phyloP scores from a whole-genome alignment of 2,888 invertebrate species.

The Eilema depressum region DNA sequence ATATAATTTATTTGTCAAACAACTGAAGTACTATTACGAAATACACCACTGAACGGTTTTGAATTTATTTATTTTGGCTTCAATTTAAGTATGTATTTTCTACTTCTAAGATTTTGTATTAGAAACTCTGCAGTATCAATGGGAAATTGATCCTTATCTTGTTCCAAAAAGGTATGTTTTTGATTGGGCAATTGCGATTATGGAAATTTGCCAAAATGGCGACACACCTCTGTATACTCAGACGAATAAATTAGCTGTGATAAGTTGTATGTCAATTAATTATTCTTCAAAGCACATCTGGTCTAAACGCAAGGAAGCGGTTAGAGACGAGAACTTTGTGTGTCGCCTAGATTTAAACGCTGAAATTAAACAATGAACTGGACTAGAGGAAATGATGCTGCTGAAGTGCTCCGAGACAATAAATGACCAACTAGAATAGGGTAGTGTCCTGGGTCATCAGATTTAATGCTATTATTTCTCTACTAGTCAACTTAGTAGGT shows the following conservation, averaged over 20 bases:
- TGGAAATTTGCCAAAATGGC: slow-evolving; percentile 82
- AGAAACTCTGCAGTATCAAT: slow-evolving; percentile 57
- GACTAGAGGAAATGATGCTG: slow-evolving; percentile 6
- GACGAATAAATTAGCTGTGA: slow-evolving; percentile 86
- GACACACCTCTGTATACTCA: slow-evolving; percentile 81
- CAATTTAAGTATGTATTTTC: slow-evolving; percentile 73
- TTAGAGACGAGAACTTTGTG: slow-evolving; percentile 59
- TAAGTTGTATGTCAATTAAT: slow-evolving; percentile 87
- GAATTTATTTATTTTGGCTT: slow-evolving; percentile 84
- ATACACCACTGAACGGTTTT: slow-evolving; percentile 71
- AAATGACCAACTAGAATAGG: background rate
- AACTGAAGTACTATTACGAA: slow-evolving; percentile 66
- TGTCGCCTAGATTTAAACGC: slow-evolving; percentile 32
- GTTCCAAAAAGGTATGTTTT: slow-evolving; percentile 49
- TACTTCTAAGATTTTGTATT: slow-evolving; percentile 58
- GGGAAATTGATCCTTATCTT: slow-evolving; percentile 48
- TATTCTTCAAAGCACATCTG: slow-evolving; percentile 86
- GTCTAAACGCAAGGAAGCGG: slow-evolving; percentile 71
- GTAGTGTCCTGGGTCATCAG: no score
- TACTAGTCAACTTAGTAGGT: no score
- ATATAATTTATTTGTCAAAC: slow-evolving; percentile 61
- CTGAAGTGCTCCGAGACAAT: background rate
- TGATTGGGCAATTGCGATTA: slow-evolving; percentile 30
- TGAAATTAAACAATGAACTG: slow-evolving; percentile 45
- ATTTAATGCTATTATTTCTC: no score